phyloP scores from a whole-genome alignment of 2,113 vertebrate genomes.

The Gallinago undulata region DNA sequence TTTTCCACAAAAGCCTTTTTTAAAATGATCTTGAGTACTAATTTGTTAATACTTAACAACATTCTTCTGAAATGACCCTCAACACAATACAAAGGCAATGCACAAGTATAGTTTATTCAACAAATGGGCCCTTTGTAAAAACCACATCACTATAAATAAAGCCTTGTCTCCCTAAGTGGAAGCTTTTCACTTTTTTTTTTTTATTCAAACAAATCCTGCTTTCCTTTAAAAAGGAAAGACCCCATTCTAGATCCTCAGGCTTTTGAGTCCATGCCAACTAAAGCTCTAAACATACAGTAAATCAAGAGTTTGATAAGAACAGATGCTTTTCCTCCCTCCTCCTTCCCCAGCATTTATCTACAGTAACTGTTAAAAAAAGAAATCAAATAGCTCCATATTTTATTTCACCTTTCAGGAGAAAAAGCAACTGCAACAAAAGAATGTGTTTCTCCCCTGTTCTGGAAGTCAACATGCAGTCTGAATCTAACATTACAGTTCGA shows the following conservation, averaged over 20 bases:
- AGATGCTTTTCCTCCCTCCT: neutral
- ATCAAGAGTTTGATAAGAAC: neutral
- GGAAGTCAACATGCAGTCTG: conserved; percentile 93
- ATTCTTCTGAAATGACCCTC: conserved; percentile 28
- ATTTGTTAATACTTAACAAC: conserved; percentile 42
- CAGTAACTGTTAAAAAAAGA: conserved; percentile 10
- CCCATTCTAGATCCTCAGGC: conserved; percentile 1
- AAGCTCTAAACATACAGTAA: conserved; percentile 20
- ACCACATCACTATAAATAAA: conserved; percentile 33
- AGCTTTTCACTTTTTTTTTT: conserved; percentile 3
- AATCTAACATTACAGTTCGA: conserved; percentile 93
- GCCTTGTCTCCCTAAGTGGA: conserved; percentile 12
- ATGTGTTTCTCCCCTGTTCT: conserved; percentile 89
- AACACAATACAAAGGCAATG: neutral
- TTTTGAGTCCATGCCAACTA: conserved; percentile 26
- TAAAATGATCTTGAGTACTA: neutral
- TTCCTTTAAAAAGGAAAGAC: conserved; percentile 10
- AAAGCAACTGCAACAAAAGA: conserved; percentile 83
- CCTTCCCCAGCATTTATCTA: neutral
- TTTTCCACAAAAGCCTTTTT: neutral
- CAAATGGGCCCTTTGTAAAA: conserved; percentile 42
- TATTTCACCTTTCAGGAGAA: conserved; percentile 79
- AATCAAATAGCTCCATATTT: conserved; percentile 66
- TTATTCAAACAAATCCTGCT: neutral
- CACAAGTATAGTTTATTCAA: conserved; percentile 17